Evolutionary conservation across 2,888 invertebrate species (phyloP), one percentile per base, ranked within the genome.

Genomic region (Oligia latruncula): DNA sequence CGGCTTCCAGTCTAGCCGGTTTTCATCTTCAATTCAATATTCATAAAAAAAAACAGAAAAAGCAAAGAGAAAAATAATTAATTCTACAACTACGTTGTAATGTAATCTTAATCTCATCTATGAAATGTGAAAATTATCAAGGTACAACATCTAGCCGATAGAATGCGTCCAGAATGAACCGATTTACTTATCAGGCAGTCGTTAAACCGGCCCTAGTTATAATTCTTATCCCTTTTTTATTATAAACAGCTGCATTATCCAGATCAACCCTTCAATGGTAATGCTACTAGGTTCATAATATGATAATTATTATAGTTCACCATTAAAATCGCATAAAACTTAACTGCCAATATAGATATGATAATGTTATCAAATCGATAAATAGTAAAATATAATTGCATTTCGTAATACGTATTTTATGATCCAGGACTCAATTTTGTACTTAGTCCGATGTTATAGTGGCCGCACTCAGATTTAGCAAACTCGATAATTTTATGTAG

Each of bases 301-400:
- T 67, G 65, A 60, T 65, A 85, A 72, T 76, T 72, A 77, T 86
- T 77, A 78, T 77, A 77, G 81, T 72, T 70, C 49, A 43, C 80
- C 60, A 85, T 89, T 72, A 88, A 85, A 87, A 49, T 66, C 62
- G 11, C 82, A 89, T 89, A 85, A 88, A 89, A 82, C 35, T 65
- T n/a, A 71, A 85, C 66, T 64, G 74, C 68, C 46, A 55, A 68
- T 86, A 68, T 62, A 66, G 65, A 75, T 71, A 67, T 76, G 80
- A 84, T 80, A 78, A 84, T 71, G 68, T 74, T 83, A 85, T 83
- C 79, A 78, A 71, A 64, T 43, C 52, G 68, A 72, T 83, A 82
- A 77, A 74, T 77, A 55, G 13, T 80, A 77, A 85, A 84, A 79
- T 71, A 78, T 87, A 84, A 90, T 85, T 86, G 77, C 81, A 68